Percentiles rank a stretch among this genome's conserved stretches.
These are phyloP conservation scores for Artemia sinica DNA, from an alignment of 2,888 invertebrate genomes.

Conservation along the genomic window DNA sequence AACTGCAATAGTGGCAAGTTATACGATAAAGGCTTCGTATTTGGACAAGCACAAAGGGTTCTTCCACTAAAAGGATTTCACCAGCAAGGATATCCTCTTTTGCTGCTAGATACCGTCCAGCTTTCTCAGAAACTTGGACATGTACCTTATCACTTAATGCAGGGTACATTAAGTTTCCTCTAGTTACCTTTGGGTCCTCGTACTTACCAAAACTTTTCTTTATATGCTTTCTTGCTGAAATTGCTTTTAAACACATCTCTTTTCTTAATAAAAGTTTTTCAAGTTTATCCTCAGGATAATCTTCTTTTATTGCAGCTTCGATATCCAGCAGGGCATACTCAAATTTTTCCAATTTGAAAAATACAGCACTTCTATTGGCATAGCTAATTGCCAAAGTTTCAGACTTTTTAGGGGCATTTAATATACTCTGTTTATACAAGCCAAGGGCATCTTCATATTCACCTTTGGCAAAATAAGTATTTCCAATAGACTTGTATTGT, in stretches of 20 bases:
- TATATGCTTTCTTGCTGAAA: not conserved
- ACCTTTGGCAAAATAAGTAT: constrained; percentile 7
- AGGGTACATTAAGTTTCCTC: not conserved
- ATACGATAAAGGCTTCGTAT: not conserved
- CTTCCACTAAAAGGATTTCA: not conserved
- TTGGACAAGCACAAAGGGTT: constrained; percentile 8
- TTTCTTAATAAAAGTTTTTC: not conserved
- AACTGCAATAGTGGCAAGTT: not conserved
- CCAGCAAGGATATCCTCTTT: not conserved
- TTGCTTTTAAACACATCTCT: not conserved
- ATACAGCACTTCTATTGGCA: not conserved
- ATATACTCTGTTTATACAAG: constrained; percentile 3
- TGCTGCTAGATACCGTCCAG: not conserved
- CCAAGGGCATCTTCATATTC: constrained; percentile 6
- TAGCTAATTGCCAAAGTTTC: constrained; percentile 8
- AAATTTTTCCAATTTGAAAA: constrained; percentile 7
- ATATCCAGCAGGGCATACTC: not conserved
- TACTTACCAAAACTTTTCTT: not conserved
- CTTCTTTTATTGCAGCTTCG: not conserved
- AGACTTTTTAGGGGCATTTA: not conserved
- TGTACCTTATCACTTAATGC: not conserved
- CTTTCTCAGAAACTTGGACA: not conserved
- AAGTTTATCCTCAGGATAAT: not conserved
- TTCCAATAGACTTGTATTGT: constrained; percentile 1
- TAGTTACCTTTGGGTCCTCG: not conserved